Conservation (phyloP, 1,140 invertebrate species). For the Colletes gigas region DNA sequence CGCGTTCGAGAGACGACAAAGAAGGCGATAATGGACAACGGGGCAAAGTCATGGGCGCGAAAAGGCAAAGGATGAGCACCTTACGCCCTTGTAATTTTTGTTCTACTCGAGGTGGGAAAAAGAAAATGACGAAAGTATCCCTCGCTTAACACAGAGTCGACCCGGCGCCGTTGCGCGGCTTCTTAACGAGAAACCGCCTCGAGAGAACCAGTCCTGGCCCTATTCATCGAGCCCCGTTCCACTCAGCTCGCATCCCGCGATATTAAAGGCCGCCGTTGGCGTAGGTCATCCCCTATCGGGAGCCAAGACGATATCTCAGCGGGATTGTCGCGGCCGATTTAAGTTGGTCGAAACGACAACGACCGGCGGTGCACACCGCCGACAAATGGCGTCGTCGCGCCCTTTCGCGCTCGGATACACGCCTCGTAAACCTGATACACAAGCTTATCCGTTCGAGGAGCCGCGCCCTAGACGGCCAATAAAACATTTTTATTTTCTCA, state of each 20-base stretch:
- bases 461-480: neutral
- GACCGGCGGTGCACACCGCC: neutral
- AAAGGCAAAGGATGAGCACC: neutral
- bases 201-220: slow-evolving; percentile 2
- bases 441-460: neutral
- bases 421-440: slow-evolving; percentile 10
- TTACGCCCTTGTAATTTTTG: slow-evolving; percentile 1
- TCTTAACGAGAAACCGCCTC: slow-evolving; percentile 56
- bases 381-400: neutral
- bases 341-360: neutral
- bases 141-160: slow-evolving; percentile 43
- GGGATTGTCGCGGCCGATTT: neutral
- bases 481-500: slow-evolving; percentile 7
- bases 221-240: slow-evolving; percentile 52
- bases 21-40: slow-evolving; percentile 9
- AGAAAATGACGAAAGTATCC: slow-evolving; percentile 16
- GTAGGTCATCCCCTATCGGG: slow-evolving; percentile 24
- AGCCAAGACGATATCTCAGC: neutral
- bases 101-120: slow-evolving; percentile 22
- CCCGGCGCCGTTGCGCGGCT: slow-evolving; percentile 11
- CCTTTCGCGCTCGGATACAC: neutral
- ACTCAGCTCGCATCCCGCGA: slow-evolving; percentile 6
- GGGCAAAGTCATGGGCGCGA: neutral
- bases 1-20: neutral
- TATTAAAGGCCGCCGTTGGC: slow-evolving; percentile 41